A percentile compares a stretch with the other conserved stretches of the same genome.
Evolutionary conservation across 2,797 vertebrate species (phyloP).

Genomic region (Xyrichtys novacula): DNA sequence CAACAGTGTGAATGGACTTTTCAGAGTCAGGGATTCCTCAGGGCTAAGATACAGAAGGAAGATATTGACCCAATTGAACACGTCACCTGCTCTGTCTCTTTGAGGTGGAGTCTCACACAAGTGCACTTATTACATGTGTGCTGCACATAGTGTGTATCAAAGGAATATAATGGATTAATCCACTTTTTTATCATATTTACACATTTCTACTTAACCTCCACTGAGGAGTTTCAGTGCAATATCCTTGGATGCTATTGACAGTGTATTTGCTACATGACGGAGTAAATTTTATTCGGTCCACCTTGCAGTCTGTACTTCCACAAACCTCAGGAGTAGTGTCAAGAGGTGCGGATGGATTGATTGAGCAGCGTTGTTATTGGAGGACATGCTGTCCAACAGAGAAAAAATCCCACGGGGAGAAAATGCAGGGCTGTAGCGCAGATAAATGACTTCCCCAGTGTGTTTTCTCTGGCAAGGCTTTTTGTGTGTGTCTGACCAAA

Average conservation of each 20-base stretch:
- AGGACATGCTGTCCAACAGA: conserved; percentile 56
- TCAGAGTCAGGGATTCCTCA: conserved; percentile 60
- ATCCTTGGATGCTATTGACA: neutral
- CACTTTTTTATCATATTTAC: conserved; percentile 17
- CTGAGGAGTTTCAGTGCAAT: conserved; percentile 4
- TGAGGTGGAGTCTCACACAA: too few species aligned
- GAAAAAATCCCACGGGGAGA: conserved; percentile 63
- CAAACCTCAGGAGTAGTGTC: conserved; percentile 19
- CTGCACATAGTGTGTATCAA: conserved; percentile 29
- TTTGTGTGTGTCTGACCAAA: conserved; percentile 43
- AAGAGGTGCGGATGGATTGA: conserved; percentile 51
- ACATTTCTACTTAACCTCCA: conserved; percentile 12
- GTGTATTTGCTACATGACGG: conserved; percentile 9
- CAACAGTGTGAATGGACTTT: conserved; percentile 22
- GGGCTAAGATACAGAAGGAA: conserved; percentile 51
- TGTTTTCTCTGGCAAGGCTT: conserved; percentile 74
- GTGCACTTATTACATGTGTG: too few species aligned
- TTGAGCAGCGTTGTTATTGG: conserved; percentile 58
- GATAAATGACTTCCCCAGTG: conserved; percentile 76
- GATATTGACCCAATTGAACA: conserved; percentile 51
- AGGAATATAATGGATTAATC: too few species aligned
- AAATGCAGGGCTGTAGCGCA: conserved; percentile 56
- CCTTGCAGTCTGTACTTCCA: conserved; percentile 19
- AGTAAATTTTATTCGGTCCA: conserved; percentile 45
- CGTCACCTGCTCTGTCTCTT: conserved; percentile 49